Evolutionary conservation across 2,113 vertebrate species (phyloP).

Genomic region (Macroglossus sobrinus): DNA sequence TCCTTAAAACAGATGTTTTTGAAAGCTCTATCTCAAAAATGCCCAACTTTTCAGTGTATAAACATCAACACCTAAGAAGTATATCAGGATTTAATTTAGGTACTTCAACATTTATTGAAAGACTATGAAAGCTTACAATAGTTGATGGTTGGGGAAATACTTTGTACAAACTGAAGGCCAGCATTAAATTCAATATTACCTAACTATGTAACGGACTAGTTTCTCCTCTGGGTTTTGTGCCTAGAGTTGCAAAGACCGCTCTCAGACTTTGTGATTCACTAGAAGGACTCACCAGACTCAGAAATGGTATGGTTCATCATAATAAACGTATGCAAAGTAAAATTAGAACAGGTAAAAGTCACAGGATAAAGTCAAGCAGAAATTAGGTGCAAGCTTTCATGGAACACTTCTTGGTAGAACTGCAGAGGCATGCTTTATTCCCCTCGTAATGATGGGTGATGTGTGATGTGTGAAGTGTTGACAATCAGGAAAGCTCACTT

Average conservation of each 20-base stretch:
- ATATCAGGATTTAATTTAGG: neutral
- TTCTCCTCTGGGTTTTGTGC: neutral
- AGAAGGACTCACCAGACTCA: neutral
- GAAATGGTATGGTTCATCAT: neutral
- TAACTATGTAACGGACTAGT: neutral
- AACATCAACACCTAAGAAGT: neutral
- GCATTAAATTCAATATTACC: neutral
- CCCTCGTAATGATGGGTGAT: neutral
- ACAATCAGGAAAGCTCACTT: neutral
- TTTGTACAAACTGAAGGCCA: neutral
- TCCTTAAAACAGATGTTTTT: neutral
- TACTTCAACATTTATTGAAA: neutral
- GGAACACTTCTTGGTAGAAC: neutral
- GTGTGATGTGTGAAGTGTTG: neutral
- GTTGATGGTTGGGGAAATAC: neutral
- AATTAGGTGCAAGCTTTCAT: neutral
- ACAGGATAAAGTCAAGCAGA: neutral
- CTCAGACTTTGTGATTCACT: neutral
- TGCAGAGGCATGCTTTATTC: neutral
- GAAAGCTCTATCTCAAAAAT: neutral
- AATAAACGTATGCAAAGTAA: neutral
- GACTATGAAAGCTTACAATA: neutral
- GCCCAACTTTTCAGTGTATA: neutral
- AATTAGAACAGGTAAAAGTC: neutral
- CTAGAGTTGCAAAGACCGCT: neutral